phyloP scores from a whole-genome alignment of 92 coral and sea anemone genomes.

The Hydrozoanthus gracilis region DNA sequence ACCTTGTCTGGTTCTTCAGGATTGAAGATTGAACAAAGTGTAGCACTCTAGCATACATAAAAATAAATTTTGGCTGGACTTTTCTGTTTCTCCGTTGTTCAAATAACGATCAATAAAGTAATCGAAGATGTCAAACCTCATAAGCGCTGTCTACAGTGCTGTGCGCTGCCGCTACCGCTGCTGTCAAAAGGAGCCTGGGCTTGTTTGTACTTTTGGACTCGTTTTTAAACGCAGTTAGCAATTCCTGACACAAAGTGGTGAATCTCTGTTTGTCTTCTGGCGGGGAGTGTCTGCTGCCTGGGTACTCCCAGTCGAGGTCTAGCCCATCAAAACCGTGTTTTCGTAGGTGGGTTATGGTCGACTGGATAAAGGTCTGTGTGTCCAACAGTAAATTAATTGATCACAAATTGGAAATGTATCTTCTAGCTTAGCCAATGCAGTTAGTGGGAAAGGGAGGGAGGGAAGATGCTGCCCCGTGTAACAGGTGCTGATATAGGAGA shows the following conservation, averaged over 20 bases:
- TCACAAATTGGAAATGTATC: too few relatives aligned
- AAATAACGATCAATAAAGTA: too few relatives aligned
- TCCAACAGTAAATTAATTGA: too few relatives aligned
- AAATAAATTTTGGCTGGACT: too few relatives aligned
- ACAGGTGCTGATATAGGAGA: too few relatives aligned
- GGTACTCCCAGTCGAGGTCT: conserved; percentile 87
- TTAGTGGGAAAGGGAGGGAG: too few relatives aligned
- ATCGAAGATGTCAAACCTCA: conserved; percentile 65
- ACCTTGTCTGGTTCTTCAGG: too few relatives aligned
- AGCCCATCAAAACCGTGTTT: conserved; percentile 75
- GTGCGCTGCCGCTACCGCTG: conserved; percentile 78
- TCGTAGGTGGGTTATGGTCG: conserved; percentile 53
- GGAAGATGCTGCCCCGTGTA: too few relatives aligned
- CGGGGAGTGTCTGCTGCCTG: conserved; percentile 76
- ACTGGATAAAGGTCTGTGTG: conserved; percentile 61
- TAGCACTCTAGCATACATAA: too few relatives aligned
- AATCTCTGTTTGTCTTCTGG: conserved; percentile 75
- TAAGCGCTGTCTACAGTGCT: conserved; percentile 62
- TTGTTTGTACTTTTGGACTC: conserved; percentile 66
- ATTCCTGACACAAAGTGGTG: conserved; percentile 72
- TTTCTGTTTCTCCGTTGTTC: too few relatives aligned
- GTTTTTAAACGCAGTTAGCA: conserved; percentile 65
- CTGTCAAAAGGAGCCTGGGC: conserved; percentile 75
- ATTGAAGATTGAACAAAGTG: too few relatives aligned
- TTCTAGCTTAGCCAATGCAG: too few relatives aligned